These are phyloP conservation scores for Fragum sueziense DNA, from an alignment of 2,888 invertebrate genomes.

Conservation along the genomic window DNA sequence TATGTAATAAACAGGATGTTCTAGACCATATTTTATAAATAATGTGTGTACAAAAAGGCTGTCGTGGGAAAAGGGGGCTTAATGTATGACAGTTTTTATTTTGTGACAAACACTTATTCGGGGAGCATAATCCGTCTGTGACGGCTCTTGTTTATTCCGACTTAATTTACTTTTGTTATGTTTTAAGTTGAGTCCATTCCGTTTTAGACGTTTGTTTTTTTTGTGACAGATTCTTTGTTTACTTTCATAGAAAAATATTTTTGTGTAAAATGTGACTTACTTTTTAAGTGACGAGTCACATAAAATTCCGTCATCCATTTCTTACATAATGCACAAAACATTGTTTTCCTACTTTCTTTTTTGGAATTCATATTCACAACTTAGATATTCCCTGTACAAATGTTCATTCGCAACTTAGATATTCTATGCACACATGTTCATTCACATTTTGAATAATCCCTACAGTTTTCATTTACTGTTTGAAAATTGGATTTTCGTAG, in stretches of 20 bases:
- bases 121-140: no score
- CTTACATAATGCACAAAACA: slow-evolving; percentile 37
- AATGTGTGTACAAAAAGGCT: no score
- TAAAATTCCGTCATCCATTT: slow-evolving; percentile 51
- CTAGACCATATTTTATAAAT: no score
- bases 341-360: slow-evolving; percentile 33
- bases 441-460: neutral
- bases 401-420: neutral
- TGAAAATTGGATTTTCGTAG: neutral
- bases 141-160: neutral
- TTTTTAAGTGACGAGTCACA: slow-evolving; percentile 35
- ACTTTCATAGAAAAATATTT: slow-evolving; percentile 23
- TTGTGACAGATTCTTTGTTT: no score
- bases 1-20: no score
- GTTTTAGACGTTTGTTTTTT: slow-evolving; percentile 1
- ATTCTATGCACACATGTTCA: neutral
- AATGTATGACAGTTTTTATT: no score
- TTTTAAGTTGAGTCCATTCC: neutral
- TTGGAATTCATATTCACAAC: slow-evolving; percentile 10
- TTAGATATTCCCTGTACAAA: neutral
- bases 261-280: slow-evolving; percentile 30
- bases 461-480: neutral
- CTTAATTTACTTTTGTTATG: neutral
- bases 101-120: no score
- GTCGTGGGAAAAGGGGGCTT: no score